phyloP scores from a whole-genome alignment of 1,140 invertebrate species.

The Drosophila lacteicornis region DNA sequence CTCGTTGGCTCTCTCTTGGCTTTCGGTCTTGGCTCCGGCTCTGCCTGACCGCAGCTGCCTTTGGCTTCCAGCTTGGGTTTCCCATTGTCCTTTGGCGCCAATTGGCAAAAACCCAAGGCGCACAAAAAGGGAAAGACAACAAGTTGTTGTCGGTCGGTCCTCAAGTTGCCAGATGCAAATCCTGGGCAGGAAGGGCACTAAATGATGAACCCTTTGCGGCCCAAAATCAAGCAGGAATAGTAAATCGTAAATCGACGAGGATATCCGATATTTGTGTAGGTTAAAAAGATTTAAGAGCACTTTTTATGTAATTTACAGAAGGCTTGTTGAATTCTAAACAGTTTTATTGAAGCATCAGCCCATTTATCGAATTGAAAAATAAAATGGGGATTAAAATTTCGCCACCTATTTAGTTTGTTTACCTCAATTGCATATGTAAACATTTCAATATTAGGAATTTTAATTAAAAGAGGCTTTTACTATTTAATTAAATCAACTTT shows the following conservation, averaged over 20 bases:
- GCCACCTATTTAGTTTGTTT: neutral
- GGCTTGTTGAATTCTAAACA: constrained; percentile 3
- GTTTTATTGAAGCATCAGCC: neutral
- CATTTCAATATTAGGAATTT: neutral
- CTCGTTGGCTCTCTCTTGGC: constrained; percentile 32
- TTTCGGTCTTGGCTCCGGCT: neutral
- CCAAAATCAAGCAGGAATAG: constrained; percentile 3
- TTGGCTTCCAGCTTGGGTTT: constrained; percentile 19
- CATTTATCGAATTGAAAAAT: constrained; percentile 1
- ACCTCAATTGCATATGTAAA: neutral
- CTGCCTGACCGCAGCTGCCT: constrained; percentile 16
- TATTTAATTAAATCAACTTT: neutral
- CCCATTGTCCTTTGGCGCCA: constrained; percentile 47
- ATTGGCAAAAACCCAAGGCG: constrained; percentile 44
- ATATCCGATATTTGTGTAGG: neutral
- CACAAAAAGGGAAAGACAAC: constrained; percentile 39
- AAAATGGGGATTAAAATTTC: neutral
- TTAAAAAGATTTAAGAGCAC: constrained; percentile 1
- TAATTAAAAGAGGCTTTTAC: neutral
- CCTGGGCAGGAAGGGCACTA: constrained; percentile 10
- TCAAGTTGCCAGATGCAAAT: constrained; percentile 61
- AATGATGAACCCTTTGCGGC: constrained; percentile 27
- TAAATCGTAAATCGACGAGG: constrained; percentile 16
- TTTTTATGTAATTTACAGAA: neutral
- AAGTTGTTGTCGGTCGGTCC: constrained; percentile 66